Evolutionary conservation across 35 echinoderm and acorn worm genomes (phyloP), one percentile per base, ranked within the genome.

Genomic region (Ophioderma brevispina): DNA sequence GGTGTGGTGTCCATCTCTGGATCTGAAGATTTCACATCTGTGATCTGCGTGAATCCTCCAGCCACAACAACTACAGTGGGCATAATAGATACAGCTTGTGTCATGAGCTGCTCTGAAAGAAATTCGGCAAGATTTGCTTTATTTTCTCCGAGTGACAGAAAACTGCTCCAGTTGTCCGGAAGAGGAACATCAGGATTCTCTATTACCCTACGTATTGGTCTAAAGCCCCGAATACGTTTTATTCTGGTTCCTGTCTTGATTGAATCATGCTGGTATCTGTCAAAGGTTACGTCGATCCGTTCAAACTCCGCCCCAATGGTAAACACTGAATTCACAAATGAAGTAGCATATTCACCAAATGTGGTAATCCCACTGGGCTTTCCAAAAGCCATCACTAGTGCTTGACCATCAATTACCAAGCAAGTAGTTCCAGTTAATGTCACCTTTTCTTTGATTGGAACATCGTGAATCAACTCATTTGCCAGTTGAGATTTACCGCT

Each of bases 181-280:
- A 82, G 36, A 39, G 80, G 80, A 40, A 82, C 80, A 40, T 39
- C 28, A 13, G 0, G 36, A 25, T 82, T 1, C 23, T 82, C 39
- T 39, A 82, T 42, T 31, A 82, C 36, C 80, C 39, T 38, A 4
- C 80, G 80, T 39, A 82, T 23, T 39, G 80, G 80, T 82, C 80
- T 0, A 13, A 18, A 40, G 15, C 39, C 39, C 25, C 10, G 2
- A 21, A 8, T 28, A 18, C 8, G 35, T 82, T 82, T 82, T 0
- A 13, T 42, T 40, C 37, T 38, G 35, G 35, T 82, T 6, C 36
- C 17, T 31, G 15, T 28, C 38, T 82, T 82, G 38, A 82, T 82
- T 0, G 80, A 82, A 39, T 82, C 2, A 1, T 82, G 36, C 35
- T 40, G 36, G 80, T 82, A 82, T 13, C 36, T 82, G 39, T 82